Percentiles rank a stretch among this genome's conserved stretches.
Conservation (phyloP, 1,140 invertebrate genomes). For the roundworm (Caenorhabditis elegans) region WBcel235 BX284605.5:15568001-15568500, state of each 20-base stretch:
- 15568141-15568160: conserved; percentile 46
- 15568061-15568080: conserved; percentile 45
- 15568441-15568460: conserved; percentile 75
- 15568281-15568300: conserved; percentile 82
- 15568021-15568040: neutral
- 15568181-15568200: conserved; percentile 63
- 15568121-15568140: conserved; percentile 49
- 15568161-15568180: conserved; percentile 45
- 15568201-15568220: conserved; percentile 66
- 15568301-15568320: conserved; percentile 83
- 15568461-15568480: conserved; percentile 74
- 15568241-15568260: conserved; percentile 54
- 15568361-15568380: conserved; percentile 72
- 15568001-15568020: neutral
- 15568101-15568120: conserved; percentile 55
- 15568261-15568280: conserved; percentile 77
- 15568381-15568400: conserved; percentile 87
- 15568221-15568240: conserved; percentile 66
- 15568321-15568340: conserved; percentile 74
- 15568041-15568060: conserved; percentile 42
- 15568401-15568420: conserved; percentile 79
- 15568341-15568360: conserved; percentile 10
- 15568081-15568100: conserved; percentile 16
- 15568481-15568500: conserved; percentile 73
- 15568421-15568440: conserved; percentile 72